Percentiles rank a stretch among this genome's conserved stretches.
Conservation (phyloP, 2,797 vertebrate species). For the Clarias pachynema region DNA sequence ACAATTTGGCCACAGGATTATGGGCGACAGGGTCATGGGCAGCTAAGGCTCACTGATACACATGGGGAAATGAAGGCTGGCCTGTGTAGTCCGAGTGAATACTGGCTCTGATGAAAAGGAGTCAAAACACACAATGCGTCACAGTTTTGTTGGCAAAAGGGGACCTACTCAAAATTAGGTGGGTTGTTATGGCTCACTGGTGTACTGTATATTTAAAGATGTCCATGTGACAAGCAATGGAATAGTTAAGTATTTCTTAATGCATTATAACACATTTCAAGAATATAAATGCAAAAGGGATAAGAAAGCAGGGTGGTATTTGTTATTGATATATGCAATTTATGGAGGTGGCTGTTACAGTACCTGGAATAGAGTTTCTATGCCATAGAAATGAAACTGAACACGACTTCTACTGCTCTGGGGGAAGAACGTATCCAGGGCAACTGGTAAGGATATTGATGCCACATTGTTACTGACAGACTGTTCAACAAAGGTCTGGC, state of each 20-base stretch:
- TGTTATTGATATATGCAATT: not conserved
- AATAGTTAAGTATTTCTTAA: not conserved
- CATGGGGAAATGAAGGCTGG: too few species aligned
- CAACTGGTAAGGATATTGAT: slow-evolving; percentile 79
- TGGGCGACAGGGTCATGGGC: too few species aligned
- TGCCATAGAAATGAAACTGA: slow-evolving; percentile 87
- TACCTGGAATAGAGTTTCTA: slow-evolving; percentile 80
- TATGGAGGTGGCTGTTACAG: slow-evolving; percentile 60
- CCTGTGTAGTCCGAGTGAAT: too few species aligned
- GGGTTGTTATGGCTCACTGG: too few species aligned
- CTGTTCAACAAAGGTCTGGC: slow-evolving; percentile 59
- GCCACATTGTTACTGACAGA: slow-evolving; percentile 66
- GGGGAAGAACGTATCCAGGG: slow-evolving; percentile 68
- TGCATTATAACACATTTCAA: not conserved
- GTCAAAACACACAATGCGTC: too few species aligned
- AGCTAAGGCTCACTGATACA: too few species aligned
- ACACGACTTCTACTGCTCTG: slow-evolving; percentile 71
- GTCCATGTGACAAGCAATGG: not conserved
- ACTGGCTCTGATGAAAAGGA: too few species aligned
- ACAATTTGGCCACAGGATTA: too few species aligned
- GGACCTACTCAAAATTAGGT: too few species aligned
- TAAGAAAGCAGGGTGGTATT: not conserved
- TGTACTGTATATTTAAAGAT: not conserved
- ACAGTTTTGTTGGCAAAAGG: too few species aligned
- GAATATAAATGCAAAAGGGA: not conserved